These are phyloP conservation scores for Bombus terrestris DNA, from an alignment of 1,140 invertebrate genomes.

Conservation along the genomic window DNA sequence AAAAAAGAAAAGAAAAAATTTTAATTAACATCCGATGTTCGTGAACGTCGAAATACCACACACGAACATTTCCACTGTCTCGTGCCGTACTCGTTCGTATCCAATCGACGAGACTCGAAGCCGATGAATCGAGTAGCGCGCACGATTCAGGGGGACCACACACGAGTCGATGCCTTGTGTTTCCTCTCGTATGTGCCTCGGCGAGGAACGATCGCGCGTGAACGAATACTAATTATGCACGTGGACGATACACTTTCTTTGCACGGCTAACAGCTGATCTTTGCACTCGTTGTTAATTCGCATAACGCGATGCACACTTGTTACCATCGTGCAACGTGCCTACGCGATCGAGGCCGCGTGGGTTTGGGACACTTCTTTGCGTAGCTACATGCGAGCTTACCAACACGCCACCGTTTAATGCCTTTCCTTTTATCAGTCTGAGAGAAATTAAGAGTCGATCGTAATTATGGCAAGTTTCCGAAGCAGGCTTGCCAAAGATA, in stretches of 20 bases:
- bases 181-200: not conserved
- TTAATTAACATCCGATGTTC: not conserved
- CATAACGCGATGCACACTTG: not conserved
- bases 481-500: too few species aligned
- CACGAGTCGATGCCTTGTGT: not conserved
- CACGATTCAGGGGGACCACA: slow-evolving; percentile 11
- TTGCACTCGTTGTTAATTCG: not conserved
- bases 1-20: not conserved
- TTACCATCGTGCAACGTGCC: not conserved
- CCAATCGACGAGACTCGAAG: not conserved
- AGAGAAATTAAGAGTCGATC: too few species aligned
- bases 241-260: slow-evolving; percentile 18
- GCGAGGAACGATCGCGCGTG: not conserved
- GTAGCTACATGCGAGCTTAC: too few species aligned
- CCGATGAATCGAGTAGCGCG: not conserved
- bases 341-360: not conserved
- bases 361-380: not conserved
- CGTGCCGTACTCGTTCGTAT: not conserved
- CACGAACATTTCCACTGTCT: not conserved
- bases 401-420: too few species aligned
- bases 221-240: slow-evolving; percentile 26
- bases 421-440: too few species aligned
- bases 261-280: not conserved
- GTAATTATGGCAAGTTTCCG: too few species aligned
- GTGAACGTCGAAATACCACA: not conserved